Base-by-base conservation (phyloP, 35 echinoderm and acorn worm genomes). In the Chiridota heheva region DNA sequence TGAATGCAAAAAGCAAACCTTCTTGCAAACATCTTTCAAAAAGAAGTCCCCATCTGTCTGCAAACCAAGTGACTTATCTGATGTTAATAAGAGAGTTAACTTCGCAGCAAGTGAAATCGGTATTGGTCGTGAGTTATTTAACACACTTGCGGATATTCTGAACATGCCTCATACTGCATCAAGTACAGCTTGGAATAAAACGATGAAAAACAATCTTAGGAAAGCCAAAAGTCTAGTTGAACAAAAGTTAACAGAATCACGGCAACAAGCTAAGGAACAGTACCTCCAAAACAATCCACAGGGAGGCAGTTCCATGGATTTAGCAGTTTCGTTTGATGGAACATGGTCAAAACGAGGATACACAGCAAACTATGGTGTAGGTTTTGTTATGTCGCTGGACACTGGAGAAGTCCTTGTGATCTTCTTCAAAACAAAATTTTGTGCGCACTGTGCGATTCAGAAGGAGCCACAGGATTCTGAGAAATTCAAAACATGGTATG, bases 351-450 rank as follows among this genome's bases (percentile, higher is more conserved):
- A 81, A 29, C 40, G 35, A 29, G 86, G 86, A 2, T 81, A 78
- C 38, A 81, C 76, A 18, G 63, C 66, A 15, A 89, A 89, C 25
- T 82, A 89, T 46, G 86, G 64, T 69, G 77, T 89, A 0, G 77
- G 86, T 7, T 79, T 89, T 61, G 64, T 89, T 3, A 89, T 89
- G 86, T 73, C 76, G 20, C 27, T 79, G 37, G 86, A 82, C 41
- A 89, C 77, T 3, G 68, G 86, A 15, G 65, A 82, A 44, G 86
- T 89, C 44, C 20, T 89, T 51, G 77, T 73, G 37, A 47, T 83
- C 18, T 70, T 36, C 31, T 33, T 89, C 42, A n/a, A 42, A 24
- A 76, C 83, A 28, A 86, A 86, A 69, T 44, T 44, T 24, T 77
- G 83, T 36, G 38, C 64, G 27, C 72, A 76, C 27, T 76, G 72